phyloP scores from a whole-genome alignment of 2,888 invertebrate species.

The Andrena flavipes region DNA sequence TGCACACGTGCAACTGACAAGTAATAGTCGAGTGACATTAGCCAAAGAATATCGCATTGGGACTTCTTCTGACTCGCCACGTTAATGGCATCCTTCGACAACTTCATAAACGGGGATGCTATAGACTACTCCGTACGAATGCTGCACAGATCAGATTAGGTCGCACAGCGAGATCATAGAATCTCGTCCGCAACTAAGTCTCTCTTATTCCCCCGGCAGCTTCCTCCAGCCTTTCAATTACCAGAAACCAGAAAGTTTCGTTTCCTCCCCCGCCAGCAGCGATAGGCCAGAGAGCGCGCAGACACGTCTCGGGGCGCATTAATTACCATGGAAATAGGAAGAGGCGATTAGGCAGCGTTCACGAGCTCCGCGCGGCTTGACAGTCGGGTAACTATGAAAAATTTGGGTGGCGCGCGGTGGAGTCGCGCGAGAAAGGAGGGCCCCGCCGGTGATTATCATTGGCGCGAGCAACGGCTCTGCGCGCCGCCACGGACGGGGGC shows the following conservation, averaged over 20 bases:
- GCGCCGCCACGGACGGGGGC: constrained; percentile 1
- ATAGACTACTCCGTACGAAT: no score
- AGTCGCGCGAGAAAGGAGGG: constrained; percentile 54
- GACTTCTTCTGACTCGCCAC: no score
- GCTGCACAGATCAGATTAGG: no score
- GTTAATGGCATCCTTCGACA: no score
- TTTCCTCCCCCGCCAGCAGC: background rate
- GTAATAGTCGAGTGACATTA: background rate
- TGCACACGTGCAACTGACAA: background rate
- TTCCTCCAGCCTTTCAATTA: background rate
- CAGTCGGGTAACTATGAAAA: constrained; percentile 50
- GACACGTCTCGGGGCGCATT: constrained; percentile 1
- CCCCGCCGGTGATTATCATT: constrained; percentile 63
- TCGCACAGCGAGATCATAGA: no score
- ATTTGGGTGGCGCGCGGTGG: constrained; percentile 29
- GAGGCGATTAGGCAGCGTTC: constrained; percentile 32
- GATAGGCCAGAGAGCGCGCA: background rate
- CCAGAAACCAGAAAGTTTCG: background rate
- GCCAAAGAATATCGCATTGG: background rate
- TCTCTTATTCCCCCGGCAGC: background rate
- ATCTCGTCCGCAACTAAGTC: no score
- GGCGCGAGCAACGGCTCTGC: constrained; percentile 45
- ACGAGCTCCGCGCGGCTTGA: constrained; percentile 22
- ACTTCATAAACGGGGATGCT: no score
- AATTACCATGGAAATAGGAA: constrained; percentile 37